Evolutionary conservation across 2,888 invertebrate species (phyloP).

Genomic region (Malacosoma neustria): DNA sequence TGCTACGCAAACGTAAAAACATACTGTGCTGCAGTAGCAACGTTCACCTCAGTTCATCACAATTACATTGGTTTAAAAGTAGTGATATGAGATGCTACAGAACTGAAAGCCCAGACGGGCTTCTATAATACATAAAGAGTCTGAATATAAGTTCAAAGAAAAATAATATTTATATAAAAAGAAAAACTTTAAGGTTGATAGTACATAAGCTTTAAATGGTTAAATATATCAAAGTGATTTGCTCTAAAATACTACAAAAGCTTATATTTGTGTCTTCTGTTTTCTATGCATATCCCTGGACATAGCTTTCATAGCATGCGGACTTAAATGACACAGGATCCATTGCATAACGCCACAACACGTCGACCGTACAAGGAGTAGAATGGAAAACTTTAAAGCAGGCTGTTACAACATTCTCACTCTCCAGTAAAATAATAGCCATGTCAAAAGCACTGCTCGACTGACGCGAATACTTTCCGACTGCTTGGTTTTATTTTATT

Average conservation of each 20-base stretch:
- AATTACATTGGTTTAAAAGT: no score
- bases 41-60: no score
- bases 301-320: conserved; percentile 22
- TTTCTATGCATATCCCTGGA: conserved; percentile 28
- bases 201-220: no score
- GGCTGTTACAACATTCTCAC: conserved; percentile 22
- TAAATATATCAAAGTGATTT: neutral
- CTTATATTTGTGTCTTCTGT: conserved; percentile 28
- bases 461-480: conserved; percentile 64
- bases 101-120: no score
- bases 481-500: conserved; percentile 64
- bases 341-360: conserved; percentile 13
- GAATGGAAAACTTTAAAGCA: conserved; percentile 9
- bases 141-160: no score
- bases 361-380: conserved; percentile 10
- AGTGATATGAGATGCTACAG: no score
- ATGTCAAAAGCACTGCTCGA: conserved; percentile 59
- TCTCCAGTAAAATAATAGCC: conserved; percentile 48
- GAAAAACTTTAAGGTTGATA: no score
- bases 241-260: conserved; percentile 1
- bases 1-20: no score
- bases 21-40: no score
- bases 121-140: no score
- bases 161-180: no score
- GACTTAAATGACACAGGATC: conserved; percentile 10